phyloP scores from a whole-genome alignment of 2,888 invertebrate genomes.

The Drymonia ruficornis region DNA sequence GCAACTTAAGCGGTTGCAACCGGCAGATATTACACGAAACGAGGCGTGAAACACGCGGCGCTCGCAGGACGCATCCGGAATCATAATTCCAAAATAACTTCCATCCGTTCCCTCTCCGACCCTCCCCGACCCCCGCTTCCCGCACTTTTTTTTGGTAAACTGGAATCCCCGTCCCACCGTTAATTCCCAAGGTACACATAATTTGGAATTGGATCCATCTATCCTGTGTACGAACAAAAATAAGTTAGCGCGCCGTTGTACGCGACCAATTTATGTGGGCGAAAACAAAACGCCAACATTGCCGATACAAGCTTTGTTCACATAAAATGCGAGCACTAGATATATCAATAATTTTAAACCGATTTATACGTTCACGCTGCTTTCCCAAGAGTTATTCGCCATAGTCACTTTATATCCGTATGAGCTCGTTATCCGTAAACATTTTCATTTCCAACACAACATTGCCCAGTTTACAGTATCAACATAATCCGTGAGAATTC shows the following conservation, averaged over 20 bases:
- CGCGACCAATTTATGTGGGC: constrained; percentile 70
- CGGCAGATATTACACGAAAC: constrained; percentile 74
- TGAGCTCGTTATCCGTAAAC: background rate
- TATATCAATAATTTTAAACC: constrained; percentile 20
- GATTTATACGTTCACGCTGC: background rate
- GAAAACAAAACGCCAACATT: constrained; percentile 66
- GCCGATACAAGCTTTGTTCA: constrained; percentile 48
- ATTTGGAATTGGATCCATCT: constrained; percentile 86
- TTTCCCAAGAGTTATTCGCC: background rate
- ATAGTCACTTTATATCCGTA: background rate
- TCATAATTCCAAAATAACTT: constrained; percentile 84
- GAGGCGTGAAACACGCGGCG: constrained; percentile 82
- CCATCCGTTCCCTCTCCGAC: constrained; percentile 63
- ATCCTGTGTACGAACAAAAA: constrained; percentile 81
- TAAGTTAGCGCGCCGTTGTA: constrained; percentile 70
- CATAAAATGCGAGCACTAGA: constrained; percentile 37
- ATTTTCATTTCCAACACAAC: constrained; percentile 1
- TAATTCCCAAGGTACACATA: constrained; percentile 86
- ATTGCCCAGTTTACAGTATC: background rate
- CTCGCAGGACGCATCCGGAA: constrained; percentile 80
- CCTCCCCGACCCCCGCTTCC: constrained; percentile 51
- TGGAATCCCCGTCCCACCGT: constrained; percentile 81
- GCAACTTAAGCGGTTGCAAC: constrained; percentile 69
- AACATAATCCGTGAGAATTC: background rate
- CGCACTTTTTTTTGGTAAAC: constrained; percentile 80